Conservation (phyloP, 2,113 vertebrate species). For the Nicator chloris region DNA sequence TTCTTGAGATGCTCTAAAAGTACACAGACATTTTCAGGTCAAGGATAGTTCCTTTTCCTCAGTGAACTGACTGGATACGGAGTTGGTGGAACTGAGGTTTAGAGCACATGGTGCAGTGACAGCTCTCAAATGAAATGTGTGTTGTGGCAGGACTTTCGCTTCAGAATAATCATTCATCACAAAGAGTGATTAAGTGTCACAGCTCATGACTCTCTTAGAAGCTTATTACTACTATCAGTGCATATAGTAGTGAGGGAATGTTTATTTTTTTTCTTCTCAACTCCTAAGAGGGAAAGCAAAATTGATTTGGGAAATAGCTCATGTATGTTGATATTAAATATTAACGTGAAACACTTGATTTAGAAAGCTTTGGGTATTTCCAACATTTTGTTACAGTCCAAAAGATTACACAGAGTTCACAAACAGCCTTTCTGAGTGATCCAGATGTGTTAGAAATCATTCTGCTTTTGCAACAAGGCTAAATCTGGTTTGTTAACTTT, state of each 20-base stretch:
- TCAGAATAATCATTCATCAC: slow-evolving; percentile 18
- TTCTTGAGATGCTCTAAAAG: background rate
- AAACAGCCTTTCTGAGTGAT: background rate
- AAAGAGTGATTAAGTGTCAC: slow-evolving; percentile 7
- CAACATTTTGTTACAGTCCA: background rate
- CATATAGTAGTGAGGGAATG: background rate
- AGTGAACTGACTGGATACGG: background rate
- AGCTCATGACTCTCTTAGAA: slow-evolving; percentile 3
- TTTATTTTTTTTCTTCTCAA: background rate
- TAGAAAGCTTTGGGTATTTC: background rate
- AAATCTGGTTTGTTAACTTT: background rate
- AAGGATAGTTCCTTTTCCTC: background rate
- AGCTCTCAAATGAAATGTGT: background rate
- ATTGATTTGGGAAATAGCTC: slow-evolving; percentile 6
- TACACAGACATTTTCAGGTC: background rate
- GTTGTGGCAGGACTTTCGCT: slow-evolving; percentile 3
- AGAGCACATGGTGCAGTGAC: background rate
- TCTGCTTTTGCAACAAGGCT: background rate
- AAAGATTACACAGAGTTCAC: background rate
- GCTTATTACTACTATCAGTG: background rate
- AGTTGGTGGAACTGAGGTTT: background rate
- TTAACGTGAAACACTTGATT: background rate
- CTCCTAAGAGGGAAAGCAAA: background rate
- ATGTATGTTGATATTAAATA: background rate
- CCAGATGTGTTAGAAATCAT: background rate